Base-by-base conservation (phyloP, 2,113 vertebrate species). In the Silurus asotus region DNA sequence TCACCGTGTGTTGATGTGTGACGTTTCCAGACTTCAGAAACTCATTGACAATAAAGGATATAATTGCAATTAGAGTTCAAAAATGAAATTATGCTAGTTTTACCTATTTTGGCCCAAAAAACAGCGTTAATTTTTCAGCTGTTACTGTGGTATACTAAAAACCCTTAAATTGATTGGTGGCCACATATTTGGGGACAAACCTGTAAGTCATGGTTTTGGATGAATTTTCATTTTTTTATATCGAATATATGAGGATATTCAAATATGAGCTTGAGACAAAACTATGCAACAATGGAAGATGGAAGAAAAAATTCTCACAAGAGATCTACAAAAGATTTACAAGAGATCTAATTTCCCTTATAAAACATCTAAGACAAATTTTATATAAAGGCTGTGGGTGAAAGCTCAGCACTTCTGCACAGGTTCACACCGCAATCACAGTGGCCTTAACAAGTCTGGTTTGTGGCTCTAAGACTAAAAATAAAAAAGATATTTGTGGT, bases 401-500 rank as follows among this genome's bases (percentile, higher is more conserved):
- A 67, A 67, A 67, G 64, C 25, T 28, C n/a, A 67, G 28, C 25
- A 25, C n/a, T 37, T 69, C 67, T 69, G 67, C 4, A 7, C 15
- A 70, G 37, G 69, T 48, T 45, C 37, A 70, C 28, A 70, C 6
- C 14, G 37, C 67, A 37, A 45, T 70, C 69, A 48, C 6, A 72
- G 6, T 72, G 45, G 19, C 37, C 14, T 48, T 48, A 48, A 72
- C 15, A 48, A 14, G 15, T 55, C 74, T 56, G 75, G 6, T 56
- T 61, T 62, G 9, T 23, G 19, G 56, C 37, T 56, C 45, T 5
- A 7, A 49, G 69, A 75, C 20, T 8, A 51, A 82, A 61, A 19
- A 59, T 59, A 37, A 83, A 70, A 74, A 78, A 75, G 6, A 17
- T 74, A 19, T 23, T 15, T 56, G n/a, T 84, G 48, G 70, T 61